These are phyloP conservation scores for Parascotia fuliginaria DNA, from an alignment of 2,888 invertebrate genomes.

Conservation along the genomic window DNA sequence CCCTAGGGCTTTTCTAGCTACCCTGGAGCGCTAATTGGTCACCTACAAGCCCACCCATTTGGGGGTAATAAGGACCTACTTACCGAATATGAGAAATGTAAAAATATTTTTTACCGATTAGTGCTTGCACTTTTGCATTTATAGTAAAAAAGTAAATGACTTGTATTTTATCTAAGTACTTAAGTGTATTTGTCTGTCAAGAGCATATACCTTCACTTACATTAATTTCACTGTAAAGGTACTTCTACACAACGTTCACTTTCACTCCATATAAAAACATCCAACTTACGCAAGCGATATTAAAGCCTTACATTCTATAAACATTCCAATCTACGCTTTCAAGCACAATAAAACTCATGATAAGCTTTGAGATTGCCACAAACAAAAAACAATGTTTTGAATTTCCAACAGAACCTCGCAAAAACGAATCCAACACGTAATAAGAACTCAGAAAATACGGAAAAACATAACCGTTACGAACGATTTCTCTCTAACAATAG, in stretches of 20 bases:
- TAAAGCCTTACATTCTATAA: slow-evolving; percentile 1
- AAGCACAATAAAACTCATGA: slow-evolving; percentile 11
- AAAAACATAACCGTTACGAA: slow-evolving; percentile 73
- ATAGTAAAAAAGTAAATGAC: no score
- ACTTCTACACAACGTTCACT: not conserved
- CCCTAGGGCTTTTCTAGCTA: no score
- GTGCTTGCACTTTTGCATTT: no score
- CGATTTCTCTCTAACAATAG: slow-evolving; percentile 74
- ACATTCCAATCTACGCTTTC: slow-evolving; percentile 7
- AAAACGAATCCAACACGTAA: slow-evolving; percentile 41
- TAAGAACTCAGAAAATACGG: slow-evolving; percentile 62
- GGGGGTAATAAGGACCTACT: no score
- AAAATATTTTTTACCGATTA: no score
- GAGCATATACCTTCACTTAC: no score
- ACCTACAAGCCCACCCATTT: no score
- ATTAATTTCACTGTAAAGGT: not conserved
- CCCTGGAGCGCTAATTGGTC: no score
- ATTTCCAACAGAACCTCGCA: slow-evolving; percentile 31
- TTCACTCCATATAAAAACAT: not conserved
- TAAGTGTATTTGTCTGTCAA: no score
- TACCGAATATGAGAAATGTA: no score
- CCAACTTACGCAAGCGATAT: not conserved
- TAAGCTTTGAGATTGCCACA: slow-evolving; percentile 12
- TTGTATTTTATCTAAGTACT: no score
- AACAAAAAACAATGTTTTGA: slow-evolving; percentile 26